These are phyloP conservation scores for Potamarius usumacintae DNA, from an alignment of 2,113 vertebrate genomes.

Conservation along the genomic window DNA sequence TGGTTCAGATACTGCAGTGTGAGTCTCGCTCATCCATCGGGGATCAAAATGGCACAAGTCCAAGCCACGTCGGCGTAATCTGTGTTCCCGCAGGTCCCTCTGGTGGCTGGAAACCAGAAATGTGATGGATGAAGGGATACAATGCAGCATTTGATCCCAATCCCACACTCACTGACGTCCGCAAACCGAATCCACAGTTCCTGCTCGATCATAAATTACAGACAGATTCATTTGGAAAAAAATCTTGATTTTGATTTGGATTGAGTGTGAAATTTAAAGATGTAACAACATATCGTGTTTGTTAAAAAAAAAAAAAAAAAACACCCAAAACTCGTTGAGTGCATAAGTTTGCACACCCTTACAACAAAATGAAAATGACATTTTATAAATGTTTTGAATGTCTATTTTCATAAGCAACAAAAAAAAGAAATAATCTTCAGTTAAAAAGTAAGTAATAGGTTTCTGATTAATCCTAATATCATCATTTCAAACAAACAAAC, in stretches of 20 bases:
- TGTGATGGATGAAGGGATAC: background rate
- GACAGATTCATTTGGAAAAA: no score
- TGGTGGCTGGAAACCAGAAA: conserved; percentile 11
- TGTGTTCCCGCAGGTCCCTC: conserved; percentile 9
- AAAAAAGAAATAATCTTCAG: background rate
- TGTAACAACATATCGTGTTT: background rate
- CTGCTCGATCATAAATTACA: background rate
- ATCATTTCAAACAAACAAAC: background rate
- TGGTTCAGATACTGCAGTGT: background rate
- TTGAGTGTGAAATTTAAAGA: background rate
- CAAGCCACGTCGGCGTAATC: background rate
- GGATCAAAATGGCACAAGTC: background rate
- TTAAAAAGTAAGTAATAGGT: background rate
- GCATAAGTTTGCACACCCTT: background rate
- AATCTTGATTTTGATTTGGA: background rate
- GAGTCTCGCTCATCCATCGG: background rate
- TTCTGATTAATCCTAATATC: background rate
- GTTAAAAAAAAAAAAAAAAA: no score
- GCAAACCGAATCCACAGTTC: background rate
- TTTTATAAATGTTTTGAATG: no score
- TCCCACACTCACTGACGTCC: background rate
- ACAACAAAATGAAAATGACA: background rate
- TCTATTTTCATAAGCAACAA: background rate
- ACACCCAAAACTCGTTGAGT: background rate
- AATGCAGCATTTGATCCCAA: background rate